Evolutionary conservation across 2,797 vertebrate genomes (phyloP), one percentile per base, ranked within the genome.

Genomic region (Hemibagrus guttatus): DNA sequence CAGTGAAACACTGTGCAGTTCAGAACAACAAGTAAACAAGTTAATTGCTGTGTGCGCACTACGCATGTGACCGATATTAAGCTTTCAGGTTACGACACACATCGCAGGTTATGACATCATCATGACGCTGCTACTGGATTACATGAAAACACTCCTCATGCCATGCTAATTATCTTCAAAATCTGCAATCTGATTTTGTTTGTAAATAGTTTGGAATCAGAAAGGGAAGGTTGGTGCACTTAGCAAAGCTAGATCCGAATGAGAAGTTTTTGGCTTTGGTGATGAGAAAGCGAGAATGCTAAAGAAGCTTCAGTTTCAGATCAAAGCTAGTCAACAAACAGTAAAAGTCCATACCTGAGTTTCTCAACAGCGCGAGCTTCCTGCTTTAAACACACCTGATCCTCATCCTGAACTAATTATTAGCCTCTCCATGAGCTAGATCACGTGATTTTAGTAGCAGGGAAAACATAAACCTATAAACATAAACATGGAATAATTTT

Each of bases 1-100:
- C 46, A 78, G 86, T 66, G 80, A 87, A 86, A 59, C 17, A 28
- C 72, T 88, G 71, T 85, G 87, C 66, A 69, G 61, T n/a, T 83
- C 69, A 69, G 84, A 83, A 84, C 52, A 21, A 81, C 42, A 39
- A 86, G 64, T 14, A 49, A 84, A 83, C 46, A 56, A 83, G 46
- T 49, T 8, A 21, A 56, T 11, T 17, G 16, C n/a, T 0, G 59
- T 19, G 79, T 35, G 64, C 7, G 21, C 31, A 1, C 81, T 54
- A 71, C 4, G 81, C 64, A 63, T 64, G 64, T 78, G 23, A 83
- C 82, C 52, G 80, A 85, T 52, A 26, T 84, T 54, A 46, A 49
- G 28, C 26, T 54, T 52, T 19, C 26, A 19, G n/a, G 28, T n/a
- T 52, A 46, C 46, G 46, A 2, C n/a, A n/a, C n/a, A n/a, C n/a